These are phyloP conservation scores for Hafferia zeledoni DNA, from an alignment of 2,797 vertebrate genomes.

Conservation along the genomic window DNA sequence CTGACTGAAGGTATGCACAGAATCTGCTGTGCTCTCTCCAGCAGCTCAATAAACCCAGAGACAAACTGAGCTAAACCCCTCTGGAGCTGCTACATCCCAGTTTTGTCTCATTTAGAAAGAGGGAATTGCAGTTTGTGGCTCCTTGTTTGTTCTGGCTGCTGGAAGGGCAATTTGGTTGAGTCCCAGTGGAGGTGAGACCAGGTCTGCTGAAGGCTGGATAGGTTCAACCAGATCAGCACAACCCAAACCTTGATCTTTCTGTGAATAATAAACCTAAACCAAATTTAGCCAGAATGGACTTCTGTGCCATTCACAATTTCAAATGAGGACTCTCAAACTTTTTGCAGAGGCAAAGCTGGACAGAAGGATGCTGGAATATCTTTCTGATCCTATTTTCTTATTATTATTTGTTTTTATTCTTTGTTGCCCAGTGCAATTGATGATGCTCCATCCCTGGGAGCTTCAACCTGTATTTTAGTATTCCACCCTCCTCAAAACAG, in stretches of 20 bases:
- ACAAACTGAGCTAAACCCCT: neutral
- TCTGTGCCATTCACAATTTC: neutral
- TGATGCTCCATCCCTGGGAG: neutral
- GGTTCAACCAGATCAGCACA: neutral
- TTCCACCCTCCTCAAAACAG: neutral
- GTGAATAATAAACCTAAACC: fast-evolving
- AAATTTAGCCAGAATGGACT: fast-evolving
- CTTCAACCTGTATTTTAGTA: neutral
- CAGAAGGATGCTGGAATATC: neutral
- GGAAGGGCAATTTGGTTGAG: neutral
- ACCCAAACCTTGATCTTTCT: neutral
- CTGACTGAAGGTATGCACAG: neutral
- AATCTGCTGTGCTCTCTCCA: neutral
- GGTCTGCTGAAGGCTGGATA: neutral
- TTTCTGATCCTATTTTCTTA: neutral
- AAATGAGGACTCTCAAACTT: fast-evolving
- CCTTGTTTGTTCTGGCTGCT: neutral
- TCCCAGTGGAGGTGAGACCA: neutral
- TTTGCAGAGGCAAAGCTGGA: neutral
- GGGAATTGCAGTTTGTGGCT: neutral
- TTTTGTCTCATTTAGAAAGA: neutral
- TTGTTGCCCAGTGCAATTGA: neutral
- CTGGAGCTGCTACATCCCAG: fast-evolving
- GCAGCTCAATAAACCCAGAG: neutral
- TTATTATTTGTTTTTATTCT: fast-evolving